Evolutionary conservation across 2,888 invertebrate genomes (phyloP), one percentile per base, ranked within the genome.

Genomic region (Conops quadrifasciatus): DNA sequence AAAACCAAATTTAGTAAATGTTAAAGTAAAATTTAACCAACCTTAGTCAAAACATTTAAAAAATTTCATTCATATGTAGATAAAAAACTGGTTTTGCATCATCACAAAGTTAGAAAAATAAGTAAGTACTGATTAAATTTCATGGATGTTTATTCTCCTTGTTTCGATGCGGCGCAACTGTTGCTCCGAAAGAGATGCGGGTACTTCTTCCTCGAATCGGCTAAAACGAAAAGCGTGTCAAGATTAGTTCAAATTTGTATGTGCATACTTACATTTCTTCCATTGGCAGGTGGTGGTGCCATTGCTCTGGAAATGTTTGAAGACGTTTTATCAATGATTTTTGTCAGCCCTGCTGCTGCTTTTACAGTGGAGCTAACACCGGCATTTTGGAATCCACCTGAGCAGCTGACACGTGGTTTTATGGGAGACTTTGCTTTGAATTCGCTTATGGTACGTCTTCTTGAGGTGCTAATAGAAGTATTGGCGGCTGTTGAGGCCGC

Each of bases 81-180:
- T 49, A 16, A 64, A 56, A 9, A 21, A 19, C 21, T 19, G 1
- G 4, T 13, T 51, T 19, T 24, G 56, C 21, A 26, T 51, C n/a
- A 19, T 36, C 36, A 36, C 36, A 26, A 65, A 49, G 28, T 24
- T n/a, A 9, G 16, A 16, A 45, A 45, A 26, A 66, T 36, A 68
- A 71, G 47, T 56, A 70, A 7, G 36, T 36, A 36, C 36, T 9
- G 43, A 45, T 53, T 62, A 43, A 30, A 56, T 28, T 56, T 73
- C 67, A 74, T 9, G 75, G 75, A 11, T 66, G 71, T 71, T 77
- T 77, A 66, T 77, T 77, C 66, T 77, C 77, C 49, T 77, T 77
- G 66, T 77, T 76, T 70, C 71, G 71, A 11, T 47, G 49, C n/a
- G 59, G n/a, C 63, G 71, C 26, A 4, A 59, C 53, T 47, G 70